Evolutionary conservation across 2,113 vertebrate species (phyloP).

Genomic region (Albula goreensis): DNA sequence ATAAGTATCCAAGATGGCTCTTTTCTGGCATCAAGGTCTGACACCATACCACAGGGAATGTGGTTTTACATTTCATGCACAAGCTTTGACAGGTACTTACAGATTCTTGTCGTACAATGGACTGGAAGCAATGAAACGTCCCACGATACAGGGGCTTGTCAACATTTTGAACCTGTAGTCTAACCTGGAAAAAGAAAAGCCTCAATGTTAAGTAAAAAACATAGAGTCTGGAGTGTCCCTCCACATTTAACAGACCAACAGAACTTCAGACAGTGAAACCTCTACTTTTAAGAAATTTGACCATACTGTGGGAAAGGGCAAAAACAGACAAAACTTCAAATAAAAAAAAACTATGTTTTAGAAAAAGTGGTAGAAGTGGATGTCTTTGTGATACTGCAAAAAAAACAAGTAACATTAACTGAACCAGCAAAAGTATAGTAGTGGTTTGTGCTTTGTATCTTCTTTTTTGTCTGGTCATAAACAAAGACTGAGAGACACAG

Average conservation of each 20-base stretch:
- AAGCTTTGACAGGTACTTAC: slow-evolving; percentile 68
- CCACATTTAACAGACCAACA: slow-evolving; percentile 8
- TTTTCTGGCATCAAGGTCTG: not conserved
- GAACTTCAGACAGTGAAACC: slow-evolving; percentile 11
- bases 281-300: slow-evolving; percentile 23
- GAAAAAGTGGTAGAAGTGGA: slow-evolving; percentile 36
- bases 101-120: slow-evolving; percentile 90
- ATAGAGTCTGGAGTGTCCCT: not conserved
- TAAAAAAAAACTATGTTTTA: slow-evolving; percentile 28
- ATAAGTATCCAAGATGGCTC: not conserved
- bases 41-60: not conserved
- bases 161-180: slow-evolving; percentile 90
- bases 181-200: slow-evolving; percentile 76
- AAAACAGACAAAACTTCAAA: slow-evolving; percentile 9
- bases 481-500: slow-evolving; percentile 77
- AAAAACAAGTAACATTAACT: slow-evolving; percentile 37
- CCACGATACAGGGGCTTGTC: slow-evolving; percentile 89
- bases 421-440: slow-evolving; percentile 12
- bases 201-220: slow-evolving; percentile 15
- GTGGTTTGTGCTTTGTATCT: slow-evolving; percentile 6
- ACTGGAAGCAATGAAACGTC: slow-evolving; percentile 92
- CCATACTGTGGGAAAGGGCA: slow-evolving; percentile 10
- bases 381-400: slow-evolving; percentile 54
- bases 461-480: slow-evolving; percentile 59
- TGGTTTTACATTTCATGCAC: not conserved